Conservation (phyloP, 1,140 invertebrate species). For the Megalonaias nervosa region DNA sequence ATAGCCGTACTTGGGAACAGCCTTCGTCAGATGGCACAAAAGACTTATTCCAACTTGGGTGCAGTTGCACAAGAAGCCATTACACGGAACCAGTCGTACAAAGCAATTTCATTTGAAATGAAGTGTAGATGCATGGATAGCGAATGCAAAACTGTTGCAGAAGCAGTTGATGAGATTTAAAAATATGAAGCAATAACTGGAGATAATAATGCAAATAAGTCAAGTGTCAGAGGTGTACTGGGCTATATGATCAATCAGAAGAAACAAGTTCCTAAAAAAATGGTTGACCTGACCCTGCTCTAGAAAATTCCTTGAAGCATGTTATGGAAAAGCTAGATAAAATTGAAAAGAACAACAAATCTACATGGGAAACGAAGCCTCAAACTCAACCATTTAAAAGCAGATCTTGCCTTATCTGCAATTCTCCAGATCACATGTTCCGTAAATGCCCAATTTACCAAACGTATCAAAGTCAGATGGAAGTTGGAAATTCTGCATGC, state of each 20-base stretch:
- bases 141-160: too few species aligned
- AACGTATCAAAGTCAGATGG: neutral
- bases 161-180: conserved; percentile 10
- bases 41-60: too few species aligned
- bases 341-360: neutral
- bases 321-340: neutral
- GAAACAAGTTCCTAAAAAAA: too few species aligned
- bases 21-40: too few species aligned
- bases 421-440: too few species aligned
- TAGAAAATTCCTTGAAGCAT: neutral
- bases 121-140: neutral
- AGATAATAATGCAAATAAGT: neutral
- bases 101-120: neutral
- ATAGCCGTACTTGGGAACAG: too few species aligned
- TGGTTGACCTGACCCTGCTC: neutral
- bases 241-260: too few species aligned
- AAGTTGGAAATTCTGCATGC: conserved; percentile 6
- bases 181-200: conserved; percentile 27
- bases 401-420: too few species aligned
- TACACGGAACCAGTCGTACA: too few species aligned
- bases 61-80: too few species aligned
- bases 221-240: neutral
- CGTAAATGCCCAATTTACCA: too few species aligned
- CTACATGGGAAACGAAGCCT: too few species aligned
- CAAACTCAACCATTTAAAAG: neutral